phyloP scores from a whole-genome alignment of 2,113 vertebrate genomes.

The Protomyctophum bolini region DNA sequence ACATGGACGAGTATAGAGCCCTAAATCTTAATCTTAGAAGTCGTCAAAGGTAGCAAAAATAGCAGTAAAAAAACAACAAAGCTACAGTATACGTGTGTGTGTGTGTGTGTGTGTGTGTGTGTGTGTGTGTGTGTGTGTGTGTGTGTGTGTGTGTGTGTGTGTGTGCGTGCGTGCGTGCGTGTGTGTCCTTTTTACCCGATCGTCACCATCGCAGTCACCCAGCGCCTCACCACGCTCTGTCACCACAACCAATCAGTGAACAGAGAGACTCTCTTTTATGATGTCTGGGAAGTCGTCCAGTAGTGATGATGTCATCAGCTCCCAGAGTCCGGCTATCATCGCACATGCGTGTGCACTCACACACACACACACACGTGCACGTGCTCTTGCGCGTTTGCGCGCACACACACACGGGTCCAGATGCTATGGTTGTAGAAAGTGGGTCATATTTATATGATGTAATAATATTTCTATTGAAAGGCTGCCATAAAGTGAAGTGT shows the following conservation, averaged over 20 bases:
- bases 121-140: neutral
- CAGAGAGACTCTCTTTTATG: neutral
- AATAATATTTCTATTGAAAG: no score
- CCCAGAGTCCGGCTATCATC: neutral
- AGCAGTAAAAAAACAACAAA: no score
- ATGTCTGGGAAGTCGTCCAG: conserved; percentile 4
- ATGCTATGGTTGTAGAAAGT: neutral
- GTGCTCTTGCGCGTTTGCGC: no score
- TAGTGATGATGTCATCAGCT: conserved; percentile 6
- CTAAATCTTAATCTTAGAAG: no score
- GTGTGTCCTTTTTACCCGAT: neutral
- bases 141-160: neutral
- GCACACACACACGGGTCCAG: neutral
- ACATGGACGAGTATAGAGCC: no score
- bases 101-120: conserved; percentile 2
- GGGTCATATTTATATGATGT: neutral
- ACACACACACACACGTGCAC: neutral
- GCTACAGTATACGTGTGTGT: neutral
- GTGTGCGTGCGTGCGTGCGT: neutral
- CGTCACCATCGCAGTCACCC: neutral
- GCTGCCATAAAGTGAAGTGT: no score
- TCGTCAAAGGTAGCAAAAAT: no score
- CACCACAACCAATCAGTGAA: neutral
- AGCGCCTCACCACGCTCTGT: neutral
- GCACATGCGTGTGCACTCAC: neutral